Evolutionary conservation across 2,888 invertebrate genomes (phyloP).

Genomic region (Caenorhabditis sp.): DNA sequence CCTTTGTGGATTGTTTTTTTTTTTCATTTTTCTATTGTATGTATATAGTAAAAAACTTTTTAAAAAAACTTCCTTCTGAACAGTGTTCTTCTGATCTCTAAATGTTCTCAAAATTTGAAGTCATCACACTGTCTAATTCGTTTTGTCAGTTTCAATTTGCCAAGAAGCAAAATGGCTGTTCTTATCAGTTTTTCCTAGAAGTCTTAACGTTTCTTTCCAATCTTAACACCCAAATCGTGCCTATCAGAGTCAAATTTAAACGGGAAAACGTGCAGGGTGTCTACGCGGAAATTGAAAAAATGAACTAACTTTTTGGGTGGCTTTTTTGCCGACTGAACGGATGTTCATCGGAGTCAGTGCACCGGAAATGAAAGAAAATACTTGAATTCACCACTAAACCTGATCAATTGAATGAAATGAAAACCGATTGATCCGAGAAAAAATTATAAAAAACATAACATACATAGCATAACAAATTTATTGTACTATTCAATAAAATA

Average conservation of each 20-base stretch:
- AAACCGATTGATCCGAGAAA: background rate
- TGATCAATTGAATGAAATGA: background rate
- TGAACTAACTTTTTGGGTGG: background rate
- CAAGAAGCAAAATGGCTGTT: background rate
- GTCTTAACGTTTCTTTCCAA: too few relatives aligned
- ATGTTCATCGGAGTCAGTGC: background rate
- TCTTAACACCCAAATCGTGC: too few relatives aligned
- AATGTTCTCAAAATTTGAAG: too few relatives aligned
- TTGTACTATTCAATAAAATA: too few relatives aligned
- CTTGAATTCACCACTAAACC: too few relatives aligned
- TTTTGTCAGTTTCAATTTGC: background rate
- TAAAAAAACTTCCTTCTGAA: too few relatives aligned
- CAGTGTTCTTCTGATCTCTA: too few relatives aligned
- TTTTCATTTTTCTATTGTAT: background rate
- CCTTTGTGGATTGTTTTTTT: too few relatives aligned
- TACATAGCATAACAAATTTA: too few relatives aligned
- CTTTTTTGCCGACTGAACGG: background rate
- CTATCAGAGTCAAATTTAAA: too few relatives aligned
- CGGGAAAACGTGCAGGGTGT: background rate
- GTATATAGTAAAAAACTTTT: too few relatives aligned
- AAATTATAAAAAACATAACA: background rate
- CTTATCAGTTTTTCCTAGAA: background rate
- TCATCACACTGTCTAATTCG: too few relatives aligned
- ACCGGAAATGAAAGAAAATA: background rate
- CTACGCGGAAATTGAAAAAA: background rate